Percentiles rank a stretch among this genome's conserved stretches.
Evolutionary conservation across 2,113 vertebrate species (phyloP).

Genomic region (Heterocephalus glaber): DNA sequence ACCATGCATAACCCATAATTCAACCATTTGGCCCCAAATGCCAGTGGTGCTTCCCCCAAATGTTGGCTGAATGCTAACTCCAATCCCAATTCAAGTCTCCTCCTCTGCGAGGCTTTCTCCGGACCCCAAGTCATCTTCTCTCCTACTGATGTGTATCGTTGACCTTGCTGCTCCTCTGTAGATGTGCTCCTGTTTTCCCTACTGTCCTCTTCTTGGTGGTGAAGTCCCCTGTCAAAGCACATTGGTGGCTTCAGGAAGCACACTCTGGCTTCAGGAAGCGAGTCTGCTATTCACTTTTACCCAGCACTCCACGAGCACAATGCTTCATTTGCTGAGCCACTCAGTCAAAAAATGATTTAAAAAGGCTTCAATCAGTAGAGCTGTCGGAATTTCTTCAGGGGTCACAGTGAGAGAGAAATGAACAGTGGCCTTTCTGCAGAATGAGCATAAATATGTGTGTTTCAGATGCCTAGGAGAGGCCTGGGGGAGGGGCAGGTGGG

Average conservation of each 20-base stretch:
- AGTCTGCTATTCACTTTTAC: neutral
- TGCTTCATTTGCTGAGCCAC: conserved; percentile 25
- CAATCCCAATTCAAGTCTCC: neutral
- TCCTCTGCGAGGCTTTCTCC: neutral
- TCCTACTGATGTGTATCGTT: neutral
- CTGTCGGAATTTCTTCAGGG: neutral
- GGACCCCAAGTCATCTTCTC: neutral
- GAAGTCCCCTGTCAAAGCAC: neutral
- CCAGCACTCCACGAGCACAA: neutral
- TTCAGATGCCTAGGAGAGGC: neutral
- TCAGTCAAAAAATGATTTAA: conserved; percentile 31
- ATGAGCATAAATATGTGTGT: neutral
- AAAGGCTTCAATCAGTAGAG: neutral
- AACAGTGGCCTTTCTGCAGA: conserved; percentile 1
- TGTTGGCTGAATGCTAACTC: neutral
- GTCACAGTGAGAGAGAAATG: neutral
- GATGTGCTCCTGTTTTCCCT: neutral
- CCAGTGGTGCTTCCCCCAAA: neutral
- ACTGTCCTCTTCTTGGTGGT: neutral
- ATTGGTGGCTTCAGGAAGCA: neutral
- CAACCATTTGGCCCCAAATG: neutral
- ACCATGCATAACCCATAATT: neutral
- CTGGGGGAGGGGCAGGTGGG: neutral
- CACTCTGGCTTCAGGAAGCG: neutral
- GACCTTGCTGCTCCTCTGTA: neutral